A percentile compares a stretch with the other conserved stretches of the same genome.
Evolutionary conservation across 2,797 vertebrate species (phyloP).

Genomic region (Hyperoplus lanceolatus): DNA sequence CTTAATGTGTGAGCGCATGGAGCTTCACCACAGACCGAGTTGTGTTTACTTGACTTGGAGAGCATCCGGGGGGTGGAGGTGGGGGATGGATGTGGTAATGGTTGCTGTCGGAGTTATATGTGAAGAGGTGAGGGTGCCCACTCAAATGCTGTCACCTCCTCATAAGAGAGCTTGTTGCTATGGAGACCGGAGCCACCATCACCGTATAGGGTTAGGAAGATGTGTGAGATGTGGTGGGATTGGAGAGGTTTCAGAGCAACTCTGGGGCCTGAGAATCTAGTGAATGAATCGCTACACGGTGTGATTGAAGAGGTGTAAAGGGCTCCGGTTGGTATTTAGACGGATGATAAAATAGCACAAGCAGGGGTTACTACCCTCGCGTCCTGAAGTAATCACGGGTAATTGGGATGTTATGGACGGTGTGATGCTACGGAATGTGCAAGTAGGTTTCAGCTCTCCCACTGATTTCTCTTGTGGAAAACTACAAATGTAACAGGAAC

Average conservation of each 20-base stretch:
- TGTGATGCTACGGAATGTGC: constrained; percentile 17
- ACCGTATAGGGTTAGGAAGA: constrained; percentile 73
- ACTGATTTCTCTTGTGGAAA: constrained; percentile 9
- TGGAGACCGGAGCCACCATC: constrained; percentile 66
- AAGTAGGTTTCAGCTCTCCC: constrained; percentile 5
- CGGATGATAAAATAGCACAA: constrained; percentile 29
- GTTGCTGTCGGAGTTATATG: constrained; percentile 13
- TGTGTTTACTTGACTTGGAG: constrained; percentile 63
- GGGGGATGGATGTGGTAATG: not conserved
- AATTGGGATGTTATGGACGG: constrained; percentile 42
- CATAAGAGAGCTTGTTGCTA: constrained; percentile 77
- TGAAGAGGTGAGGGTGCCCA: constrained; percentile 75
- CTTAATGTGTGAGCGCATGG: not conserved
- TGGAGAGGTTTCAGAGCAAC: constrained; percentile 44
- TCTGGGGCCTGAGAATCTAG: constrained; percentile 42
- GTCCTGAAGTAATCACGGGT: constrained; percentile 46
- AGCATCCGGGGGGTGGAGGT: constrained; percentile 50
- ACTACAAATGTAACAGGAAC: not conserved
- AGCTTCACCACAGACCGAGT: constrained; percentile 22
- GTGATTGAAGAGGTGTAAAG: constrained; percentile 21
- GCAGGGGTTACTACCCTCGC: constrained; percentile 27
- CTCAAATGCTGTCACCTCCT: constrained; percentile 81
- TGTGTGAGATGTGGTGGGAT: constrained; percentile 45
- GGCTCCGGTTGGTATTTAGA: constrained; percentile 42
- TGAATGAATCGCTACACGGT: constrained; percentile 26